Evolutionary conservation across 2,113 vertebrate genomes (phyloP).

Genomic region (Rhinolophus sinicus): DNA sequence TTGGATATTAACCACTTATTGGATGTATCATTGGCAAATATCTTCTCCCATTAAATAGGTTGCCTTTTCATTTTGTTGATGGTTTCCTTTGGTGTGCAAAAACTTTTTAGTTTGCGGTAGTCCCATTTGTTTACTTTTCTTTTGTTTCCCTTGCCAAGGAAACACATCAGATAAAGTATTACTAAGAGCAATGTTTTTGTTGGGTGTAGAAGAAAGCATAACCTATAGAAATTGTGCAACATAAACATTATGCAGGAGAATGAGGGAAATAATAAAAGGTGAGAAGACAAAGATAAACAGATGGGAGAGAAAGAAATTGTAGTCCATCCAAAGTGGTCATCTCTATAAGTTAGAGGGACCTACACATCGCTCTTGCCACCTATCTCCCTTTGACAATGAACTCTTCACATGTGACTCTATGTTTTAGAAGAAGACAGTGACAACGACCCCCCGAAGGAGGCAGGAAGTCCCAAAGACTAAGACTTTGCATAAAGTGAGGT

Average conservation of each 20-base stretch:
- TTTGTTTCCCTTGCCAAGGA: too few species aligned
- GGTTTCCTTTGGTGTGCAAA: too few species aligned
- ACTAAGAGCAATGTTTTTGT: too few species aligned
- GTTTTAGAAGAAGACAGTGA: background rate
- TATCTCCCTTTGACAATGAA: background rate
- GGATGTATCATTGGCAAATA: too few species aligned
- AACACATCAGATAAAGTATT: too few species aligned
- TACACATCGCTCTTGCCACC: background rate
- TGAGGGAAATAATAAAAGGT: background rate
- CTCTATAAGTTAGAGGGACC: background rate
- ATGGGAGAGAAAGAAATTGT: background rate
- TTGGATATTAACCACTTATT: too few species aligned
- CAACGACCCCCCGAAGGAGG: background rate
- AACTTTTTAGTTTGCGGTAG: too few species aligned
- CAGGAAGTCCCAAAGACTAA: background rate
- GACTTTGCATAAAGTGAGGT: background rate
- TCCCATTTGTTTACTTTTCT: too few species aligned
- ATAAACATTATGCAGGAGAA: background rate
- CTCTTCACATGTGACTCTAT: background rate
- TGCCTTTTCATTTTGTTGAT: too few species aligned
- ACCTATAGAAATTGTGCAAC: background rate
- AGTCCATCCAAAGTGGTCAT: background rate
- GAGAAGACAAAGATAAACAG: background rate
- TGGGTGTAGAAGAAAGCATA: background rate
- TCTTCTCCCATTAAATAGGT: too few species aligned